These are phyloP conservation scores for Penaeus monodon DNA, from an alignment of 2,888 invertebrate genomes.

Conservation along the genomic window DNA sequence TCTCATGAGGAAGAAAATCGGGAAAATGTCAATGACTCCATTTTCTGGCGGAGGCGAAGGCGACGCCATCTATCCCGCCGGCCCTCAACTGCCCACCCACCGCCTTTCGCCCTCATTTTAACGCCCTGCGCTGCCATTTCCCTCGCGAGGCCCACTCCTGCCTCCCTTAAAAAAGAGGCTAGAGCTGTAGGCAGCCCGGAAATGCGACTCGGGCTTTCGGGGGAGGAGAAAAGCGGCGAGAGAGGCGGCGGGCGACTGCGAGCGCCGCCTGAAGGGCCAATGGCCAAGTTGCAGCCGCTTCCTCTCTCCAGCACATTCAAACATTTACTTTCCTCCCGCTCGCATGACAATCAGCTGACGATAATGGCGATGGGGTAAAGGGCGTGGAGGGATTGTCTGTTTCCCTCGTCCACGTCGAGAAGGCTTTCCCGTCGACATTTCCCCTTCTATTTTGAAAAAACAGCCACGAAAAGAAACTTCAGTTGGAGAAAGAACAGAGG, in stretches of 20 bases:
- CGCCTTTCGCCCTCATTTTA: not conserved
- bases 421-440: not conserved
- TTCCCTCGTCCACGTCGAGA: not conserved
- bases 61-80: conserved; percentile 54
- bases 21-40: conserved; percentile 52
- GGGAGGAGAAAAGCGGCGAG: not conserved
- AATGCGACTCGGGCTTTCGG: not conserved
- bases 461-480: conserved; percentile 49
- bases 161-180: no score
- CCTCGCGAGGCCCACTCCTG: no score
- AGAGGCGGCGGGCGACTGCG: conserved; percentile 12
- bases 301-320: conserved; percentile 30
- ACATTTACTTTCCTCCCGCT: conserved; percentile 31
- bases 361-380: not conserved
- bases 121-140: not conserved
- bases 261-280: conserved; percentile 47
- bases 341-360: conserved; percentile 36
- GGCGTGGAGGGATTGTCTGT: not conserved
- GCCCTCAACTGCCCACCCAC: conserved; percentile 15
- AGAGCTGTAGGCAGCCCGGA: no score
- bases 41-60: conserved; percentile 48
- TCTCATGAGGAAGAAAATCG: no score
- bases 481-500: conserved; percentile 47
- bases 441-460: conserved; percentile 33
- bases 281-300: conserved; percentile 47